Conservation (phyloP, 2,888 invertebrate genomes). For the Seira musarum region DNA sequence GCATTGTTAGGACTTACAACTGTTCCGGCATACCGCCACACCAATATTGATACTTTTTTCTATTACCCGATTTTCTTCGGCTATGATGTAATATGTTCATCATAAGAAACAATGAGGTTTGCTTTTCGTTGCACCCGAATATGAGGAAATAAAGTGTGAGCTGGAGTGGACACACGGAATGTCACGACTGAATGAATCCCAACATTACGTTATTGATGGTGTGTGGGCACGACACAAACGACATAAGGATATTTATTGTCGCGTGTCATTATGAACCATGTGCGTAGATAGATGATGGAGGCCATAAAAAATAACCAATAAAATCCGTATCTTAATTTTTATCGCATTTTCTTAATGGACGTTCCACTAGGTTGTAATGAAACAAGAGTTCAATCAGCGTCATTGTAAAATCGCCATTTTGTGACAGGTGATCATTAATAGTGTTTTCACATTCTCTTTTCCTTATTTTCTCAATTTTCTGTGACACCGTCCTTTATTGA, state of each 20-base stretch:
- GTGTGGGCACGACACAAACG: not conserved
- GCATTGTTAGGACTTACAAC: not conserved
- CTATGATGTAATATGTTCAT: constrained; percentile 13
- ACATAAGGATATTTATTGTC: constrained; percentile 10
- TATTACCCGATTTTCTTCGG: too few relatives aligned
- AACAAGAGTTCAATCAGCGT: constrained; percentile 53
- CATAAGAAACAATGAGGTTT: constrained; percentile 16
- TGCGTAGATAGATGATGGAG: not conserved
- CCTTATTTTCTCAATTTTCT: too few relatives aligned
- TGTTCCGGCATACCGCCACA: too few relatives aligned
- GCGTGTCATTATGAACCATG: constrained; percentile 14
- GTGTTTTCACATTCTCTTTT: too few relatives aligned
- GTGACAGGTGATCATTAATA: constrained; percentile 30
- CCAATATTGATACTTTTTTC: too few relatives aligned
- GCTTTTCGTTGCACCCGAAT: not conserved
- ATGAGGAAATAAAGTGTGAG: not conserved
- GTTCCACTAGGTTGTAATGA: constrained; percentile 22
- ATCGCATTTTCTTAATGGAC: constrained; percentile 20
- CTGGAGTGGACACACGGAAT: not conserved
- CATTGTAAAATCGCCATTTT: constrained; percentile 34
- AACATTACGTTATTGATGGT: not conserved
- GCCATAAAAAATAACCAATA: constrained; percentile 3
- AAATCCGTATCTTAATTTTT: constrained; percentile 1
- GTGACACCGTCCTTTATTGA: too few relatives aligned
- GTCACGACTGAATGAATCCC: constrained; percentile 27